A percentile compares a stretch with the other conserved stretches of the same genome.
These are phyloP conservation scores for Agrotis exclamationis DNA, from an alignment of 2,888 invertebrate species.

Conservation along the genomic window DNA sequence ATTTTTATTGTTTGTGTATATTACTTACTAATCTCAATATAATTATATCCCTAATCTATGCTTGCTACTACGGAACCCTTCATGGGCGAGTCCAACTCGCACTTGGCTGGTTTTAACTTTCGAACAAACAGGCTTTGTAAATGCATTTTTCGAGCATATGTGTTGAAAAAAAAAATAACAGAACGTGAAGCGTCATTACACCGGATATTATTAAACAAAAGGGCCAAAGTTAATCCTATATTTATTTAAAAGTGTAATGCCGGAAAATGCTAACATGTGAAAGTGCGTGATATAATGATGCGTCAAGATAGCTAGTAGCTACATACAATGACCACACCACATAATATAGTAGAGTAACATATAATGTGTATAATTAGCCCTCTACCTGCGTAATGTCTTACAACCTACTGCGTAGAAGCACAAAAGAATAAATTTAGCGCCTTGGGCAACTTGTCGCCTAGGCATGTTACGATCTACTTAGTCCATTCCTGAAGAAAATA, in stretches of 20 bases:
- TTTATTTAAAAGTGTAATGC: neutral
- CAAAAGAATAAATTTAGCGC: conserved; percentile 46
- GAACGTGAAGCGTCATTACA: neutral
- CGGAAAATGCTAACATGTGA: conserved; percentile 26
- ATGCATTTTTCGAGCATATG: no score
- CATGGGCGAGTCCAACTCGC: no score
- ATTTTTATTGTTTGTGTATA: no score
- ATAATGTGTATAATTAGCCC: conserved; percentile 44
- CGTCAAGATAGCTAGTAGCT: conserved; percentile 28
- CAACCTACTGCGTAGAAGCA: conserved; percentile 22
- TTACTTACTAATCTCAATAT: no score
- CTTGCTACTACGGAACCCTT: no score
- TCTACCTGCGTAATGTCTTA: conserved; percentile 32
- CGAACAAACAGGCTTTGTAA: no score
- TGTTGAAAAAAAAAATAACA: no score
- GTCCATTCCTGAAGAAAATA: conserved; percentile 13
- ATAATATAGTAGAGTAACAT: conserved; percentile 6
- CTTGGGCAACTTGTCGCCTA: conserved; percentile 41
- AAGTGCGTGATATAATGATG: conserved; percentile 36
- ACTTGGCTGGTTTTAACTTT: no score
- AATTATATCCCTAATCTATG: no score
- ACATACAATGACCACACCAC: conserved; percentile 10
- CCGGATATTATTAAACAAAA: neutral
- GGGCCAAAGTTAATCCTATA: neutral
- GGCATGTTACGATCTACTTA: conserved; percentile 20